Percentiles rank a stretch among this genome's conserved stretches.
phyloP scores from a whole-genome alignment of 2,113 vertebrate genomes.

The Sialia sialis region DNA sequence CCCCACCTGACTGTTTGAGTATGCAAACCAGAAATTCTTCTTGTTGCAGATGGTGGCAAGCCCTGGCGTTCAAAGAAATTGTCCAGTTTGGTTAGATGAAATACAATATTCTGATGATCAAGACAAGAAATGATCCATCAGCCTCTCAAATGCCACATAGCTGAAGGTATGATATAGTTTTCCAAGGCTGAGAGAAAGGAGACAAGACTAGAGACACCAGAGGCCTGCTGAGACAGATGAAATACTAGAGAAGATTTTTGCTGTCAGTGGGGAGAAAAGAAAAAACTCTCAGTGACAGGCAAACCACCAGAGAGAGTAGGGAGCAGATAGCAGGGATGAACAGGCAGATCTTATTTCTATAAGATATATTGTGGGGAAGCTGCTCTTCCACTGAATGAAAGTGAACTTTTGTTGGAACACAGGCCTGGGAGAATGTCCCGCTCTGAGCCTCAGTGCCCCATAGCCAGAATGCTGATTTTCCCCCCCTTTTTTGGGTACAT shows the following conservation, averaged over 20 bases:
- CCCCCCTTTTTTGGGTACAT: background rate
- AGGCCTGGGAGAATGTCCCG: accelerated
- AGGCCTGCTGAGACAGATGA: background rate
- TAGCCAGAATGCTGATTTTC: background rate
- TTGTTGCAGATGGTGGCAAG: background rate
- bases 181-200: background rate
- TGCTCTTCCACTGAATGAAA: background rate
- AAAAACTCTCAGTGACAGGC: background rate
- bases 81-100: background rate
- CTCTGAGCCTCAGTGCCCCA: background rate
- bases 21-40: background rate
- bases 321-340: background rate
- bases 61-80: background rate
- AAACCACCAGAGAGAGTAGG: background rate
- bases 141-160: background rate
- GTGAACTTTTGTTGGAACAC: background rate
- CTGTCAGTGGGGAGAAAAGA: background rate
- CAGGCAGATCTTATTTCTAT: background rate
- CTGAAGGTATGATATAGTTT: background rate
- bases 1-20: background rate
- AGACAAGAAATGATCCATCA: background rate
- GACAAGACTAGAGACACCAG: background rate
- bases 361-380: background rate
- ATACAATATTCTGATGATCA: background rate
- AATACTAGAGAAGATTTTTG: background rate